These are phyloP conservation scores for Chitala chitala DNA, from an alignment of 2,113 vertebrate species.

Conservation along the genomic window DNA sequence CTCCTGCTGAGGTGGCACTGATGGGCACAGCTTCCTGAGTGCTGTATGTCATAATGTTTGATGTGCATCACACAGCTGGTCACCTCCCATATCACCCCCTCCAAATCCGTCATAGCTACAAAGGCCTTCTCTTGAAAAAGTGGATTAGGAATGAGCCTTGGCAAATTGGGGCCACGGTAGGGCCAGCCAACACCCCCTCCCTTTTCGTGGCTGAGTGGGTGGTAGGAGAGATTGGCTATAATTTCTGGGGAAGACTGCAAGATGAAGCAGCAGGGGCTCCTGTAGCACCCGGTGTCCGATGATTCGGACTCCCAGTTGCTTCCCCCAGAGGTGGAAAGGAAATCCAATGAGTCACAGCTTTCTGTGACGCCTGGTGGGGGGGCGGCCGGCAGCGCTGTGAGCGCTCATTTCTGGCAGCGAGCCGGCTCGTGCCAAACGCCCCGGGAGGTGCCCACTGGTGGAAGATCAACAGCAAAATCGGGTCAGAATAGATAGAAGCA, in stretches of 20 bases:
- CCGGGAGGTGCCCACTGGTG: neutral
- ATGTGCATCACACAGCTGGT: no score
- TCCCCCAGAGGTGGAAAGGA: slow-evolving; percentile 35
- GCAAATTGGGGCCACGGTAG: neutral
- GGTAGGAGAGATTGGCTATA: slow-evolving; percentile 39
- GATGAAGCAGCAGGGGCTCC: slow-evolving; percentile 42
- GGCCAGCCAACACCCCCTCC: neutral
- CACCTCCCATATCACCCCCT: slow-evolving; percentile 16
- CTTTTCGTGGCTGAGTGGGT: neutral
- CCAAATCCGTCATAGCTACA: slow-evolving; percentile 32
- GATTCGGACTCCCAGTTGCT: slow-evolving; percentile 28
- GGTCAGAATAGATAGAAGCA: neutral
- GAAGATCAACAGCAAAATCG: neutral
- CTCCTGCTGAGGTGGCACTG: neutral
- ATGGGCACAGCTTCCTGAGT: slow-evolving; percentile 19
- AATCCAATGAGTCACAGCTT: slow-evolving; percentile 39
- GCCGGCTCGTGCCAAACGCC: slow-evolving; percentile 20
- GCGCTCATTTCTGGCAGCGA: slow-evolving; percentile 24
- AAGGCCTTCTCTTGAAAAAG: slow-evolving; percentile 31
- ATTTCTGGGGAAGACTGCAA: slow-evolving; percentile 40
- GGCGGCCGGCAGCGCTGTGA: slow-evolving; percentile 1
- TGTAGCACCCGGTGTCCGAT: slow-evolving; percentile 30
- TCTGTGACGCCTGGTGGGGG: slow-evolving; percentile 10
- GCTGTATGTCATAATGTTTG: no score
- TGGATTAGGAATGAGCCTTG: slow-evolving; percentile 22